Conservation (phyloP, 2,888 invertebrate genomes). For the Antheraea assamensis region DNA sequence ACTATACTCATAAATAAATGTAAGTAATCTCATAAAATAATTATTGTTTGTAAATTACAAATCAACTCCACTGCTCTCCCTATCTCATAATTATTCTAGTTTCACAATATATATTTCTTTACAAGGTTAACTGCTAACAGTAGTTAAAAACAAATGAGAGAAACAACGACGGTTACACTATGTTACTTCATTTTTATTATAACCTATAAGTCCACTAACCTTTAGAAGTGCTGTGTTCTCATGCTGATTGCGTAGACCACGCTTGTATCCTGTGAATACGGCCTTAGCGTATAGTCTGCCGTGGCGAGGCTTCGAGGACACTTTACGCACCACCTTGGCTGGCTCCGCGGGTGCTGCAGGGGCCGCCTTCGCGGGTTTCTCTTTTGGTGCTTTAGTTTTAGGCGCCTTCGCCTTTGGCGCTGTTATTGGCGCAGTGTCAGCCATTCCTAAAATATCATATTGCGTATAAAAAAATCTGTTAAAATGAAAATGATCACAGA, state of each 20-base stretch:
- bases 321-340: constrained; percentile 73
- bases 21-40: too few relatives aligned
- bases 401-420: constrained; percentile 79
- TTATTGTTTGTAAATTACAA: too few relatives aligned
- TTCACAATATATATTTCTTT: too few relatives aligned
- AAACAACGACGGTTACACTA: not conserved
- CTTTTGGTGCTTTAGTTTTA: constrained; percentile 82
- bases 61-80: too few relatives aligned
- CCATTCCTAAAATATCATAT: constrained; percentile 80
- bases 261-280: constrained; percentile 97
- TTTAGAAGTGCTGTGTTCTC: constrained; percentile 98
- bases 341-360: constrained; percentile 80
- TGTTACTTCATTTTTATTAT: constrained; percentile 13
- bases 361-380: constrained; percentile 80
- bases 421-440: constrained; percentile 82
- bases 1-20: too few relatives aligned
- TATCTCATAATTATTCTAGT: too few relatives aligned
- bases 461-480: not conserved
- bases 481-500: constrained; percentile 4
- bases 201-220: constrained; percentile 58
- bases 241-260: constrained; percentile 98
- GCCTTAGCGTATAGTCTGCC: constrained; percentile 98
- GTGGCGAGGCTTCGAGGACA: constrained; percentile 83
- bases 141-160: too few relatives aligned
- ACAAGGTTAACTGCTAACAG: too few relatives aligned